Conservation (phyloP, 2,888 invertebrate genomes). For the Augochlorella aurata region DNA sequence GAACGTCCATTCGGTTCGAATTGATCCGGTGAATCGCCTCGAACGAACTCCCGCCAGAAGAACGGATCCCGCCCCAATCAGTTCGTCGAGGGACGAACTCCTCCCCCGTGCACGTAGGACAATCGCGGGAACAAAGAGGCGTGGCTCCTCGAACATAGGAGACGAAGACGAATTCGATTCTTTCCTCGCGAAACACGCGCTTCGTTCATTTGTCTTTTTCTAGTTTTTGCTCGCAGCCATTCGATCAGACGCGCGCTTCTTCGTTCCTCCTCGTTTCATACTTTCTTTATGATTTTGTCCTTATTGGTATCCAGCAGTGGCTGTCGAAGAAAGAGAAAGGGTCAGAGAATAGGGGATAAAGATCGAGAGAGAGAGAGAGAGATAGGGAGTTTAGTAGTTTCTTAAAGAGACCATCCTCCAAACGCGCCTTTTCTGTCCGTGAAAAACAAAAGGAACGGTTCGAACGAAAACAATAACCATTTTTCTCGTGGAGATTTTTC, state of each 20-base stretch:
- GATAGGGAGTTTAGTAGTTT: not conserved
- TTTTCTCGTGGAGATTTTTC: slow-evolving; percentile 24
- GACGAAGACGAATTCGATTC: not conserved
- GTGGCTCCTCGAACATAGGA: not conserved
- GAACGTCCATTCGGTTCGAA: not conserved
- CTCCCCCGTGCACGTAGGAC: not conserved
- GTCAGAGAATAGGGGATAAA: too few species aligned
- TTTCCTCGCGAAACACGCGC: not conserved
- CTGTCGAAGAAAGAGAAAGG: slow-evolving; percentile 7
- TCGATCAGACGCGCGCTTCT: not conserved
- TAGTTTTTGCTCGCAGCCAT: not conserved
- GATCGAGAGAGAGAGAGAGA: not conserved
- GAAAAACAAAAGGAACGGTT: not conserved
- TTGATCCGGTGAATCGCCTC: not conserved
- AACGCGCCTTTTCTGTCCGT: slow-evolving; percentile 28
- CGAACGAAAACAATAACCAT: not conserved
- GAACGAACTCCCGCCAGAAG: not conserved
- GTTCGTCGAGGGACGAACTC: too few species aligned
- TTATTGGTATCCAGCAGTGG: slow-evolving; percentile 22
- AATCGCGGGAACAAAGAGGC: not conserved
- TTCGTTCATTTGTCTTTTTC: not conserved
- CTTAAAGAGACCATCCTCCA: slow-evolving; percentile 3
- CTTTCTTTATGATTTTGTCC: slow-evolving; percentile 20
- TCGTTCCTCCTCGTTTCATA: not conserved
- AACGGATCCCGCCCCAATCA: slow-evolving; percentile 4